Evolutionary conservation across 2,113 vertebrate genomes (phyloP).

Genomic region (Ammodytes dubius): DNA sequence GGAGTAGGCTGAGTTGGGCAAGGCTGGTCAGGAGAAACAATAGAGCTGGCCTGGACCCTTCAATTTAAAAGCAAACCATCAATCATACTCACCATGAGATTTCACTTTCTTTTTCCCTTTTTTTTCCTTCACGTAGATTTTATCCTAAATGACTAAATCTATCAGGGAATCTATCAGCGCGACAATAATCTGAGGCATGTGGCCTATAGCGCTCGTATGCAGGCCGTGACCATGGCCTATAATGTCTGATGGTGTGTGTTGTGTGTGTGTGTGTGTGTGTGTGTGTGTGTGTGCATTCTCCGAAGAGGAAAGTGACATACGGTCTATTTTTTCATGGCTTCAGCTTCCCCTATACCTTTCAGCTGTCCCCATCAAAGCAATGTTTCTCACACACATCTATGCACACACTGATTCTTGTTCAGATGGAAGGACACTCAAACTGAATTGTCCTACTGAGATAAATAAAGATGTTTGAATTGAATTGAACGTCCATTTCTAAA

Average conservation of each 20-base stretch:
- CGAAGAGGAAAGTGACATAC: not conserved
- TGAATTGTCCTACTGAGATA: no score
- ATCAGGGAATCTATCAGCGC: slow-evolving; percentile 46
- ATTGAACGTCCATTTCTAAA: not conserved
- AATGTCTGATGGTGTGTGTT: slow-evolving; percentile 42
- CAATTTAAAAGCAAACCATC: slow-evolving; percentile 87
- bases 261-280: slow-evolving; percentile 12
- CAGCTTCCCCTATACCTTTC: not conserved
- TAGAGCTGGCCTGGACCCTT: slow-evolving; percentile 82
- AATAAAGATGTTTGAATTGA: no score
- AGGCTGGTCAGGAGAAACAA: slow-evolving; percentile 84
- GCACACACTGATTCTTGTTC: not conserved
- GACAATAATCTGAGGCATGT: slow-evolving; percentile 73
- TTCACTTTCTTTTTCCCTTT: slow-evolving; percentile 74
- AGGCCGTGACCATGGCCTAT: slow-evolving; percentile 58
- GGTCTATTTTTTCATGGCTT: not conserved
- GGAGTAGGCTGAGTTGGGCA: slow-evolving; percentile 57
- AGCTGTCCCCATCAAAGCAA: not conserved
- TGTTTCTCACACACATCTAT: not conserved
- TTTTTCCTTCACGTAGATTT: slow-evolving; percentile 76
- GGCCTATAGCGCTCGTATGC: slow-evolving; percentile 44
- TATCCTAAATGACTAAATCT: slow-evolving; percentile 86
- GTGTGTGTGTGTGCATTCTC: not conserved
- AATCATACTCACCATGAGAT: slow-evolving; percentile 86
- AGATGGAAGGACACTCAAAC: not conserved